These are phyloP conservation scores for Hirtodrosophila duncani DNA, from an alignment of 2,888 invertebrate species.

Conservation along the genomic window DNA sequence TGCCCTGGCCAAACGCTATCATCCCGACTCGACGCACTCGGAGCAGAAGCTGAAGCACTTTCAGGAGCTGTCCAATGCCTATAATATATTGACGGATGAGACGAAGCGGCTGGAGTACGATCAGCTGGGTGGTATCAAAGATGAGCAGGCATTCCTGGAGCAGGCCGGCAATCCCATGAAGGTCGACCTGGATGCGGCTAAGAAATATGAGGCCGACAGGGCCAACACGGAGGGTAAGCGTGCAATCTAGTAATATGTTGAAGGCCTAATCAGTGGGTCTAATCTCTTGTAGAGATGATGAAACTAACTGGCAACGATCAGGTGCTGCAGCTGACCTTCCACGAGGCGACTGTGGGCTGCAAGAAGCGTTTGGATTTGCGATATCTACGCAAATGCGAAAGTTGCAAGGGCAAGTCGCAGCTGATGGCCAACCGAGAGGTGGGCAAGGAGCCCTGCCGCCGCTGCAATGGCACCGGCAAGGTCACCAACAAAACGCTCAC, in stretches of 20 bases:
- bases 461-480: conserved; percentile 74
- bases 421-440: conserved; percentile 52
- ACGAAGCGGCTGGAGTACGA: conserved; percentile 84
- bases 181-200: conserved; percentile 14
- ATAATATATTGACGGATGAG: conserved; percentile 92
- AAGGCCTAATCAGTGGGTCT: background rate
- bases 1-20: conserved; percentile 75
- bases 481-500: conserved; percentile 58
- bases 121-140: conserved; percentile 60
- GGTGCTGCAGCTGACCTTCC: conserved; percentile 62
- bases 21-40: conserved; percentile 71
- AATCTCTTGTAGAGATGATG: conserved; percentile 41
- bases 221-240: conserved; percentile 42
- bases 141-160: conserved; percentile 61
- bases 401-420: conserved; percentile 70
- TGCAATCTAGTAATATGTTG: background rate
- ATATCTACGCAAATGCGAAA: conserved; percentile 64
- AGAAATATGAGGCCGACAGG: conserved; percentile 17
- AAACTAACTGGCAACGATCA: conserved; percentile 51
- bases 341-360: conserved; percentile 72
- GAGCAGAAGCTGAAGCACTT: conserved; percentile 69
- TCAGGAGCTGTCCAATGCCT: conserved; percentile 98
- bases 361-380: conserved; percentile 67
- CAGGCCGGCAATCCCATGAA: conserved; percentile 58
- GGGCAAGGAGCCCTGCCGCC: conserved; percentile 68